Conservation (phyloP, 2,797 vertebrate species). For the Rhinogobio ventralis region DNA sequence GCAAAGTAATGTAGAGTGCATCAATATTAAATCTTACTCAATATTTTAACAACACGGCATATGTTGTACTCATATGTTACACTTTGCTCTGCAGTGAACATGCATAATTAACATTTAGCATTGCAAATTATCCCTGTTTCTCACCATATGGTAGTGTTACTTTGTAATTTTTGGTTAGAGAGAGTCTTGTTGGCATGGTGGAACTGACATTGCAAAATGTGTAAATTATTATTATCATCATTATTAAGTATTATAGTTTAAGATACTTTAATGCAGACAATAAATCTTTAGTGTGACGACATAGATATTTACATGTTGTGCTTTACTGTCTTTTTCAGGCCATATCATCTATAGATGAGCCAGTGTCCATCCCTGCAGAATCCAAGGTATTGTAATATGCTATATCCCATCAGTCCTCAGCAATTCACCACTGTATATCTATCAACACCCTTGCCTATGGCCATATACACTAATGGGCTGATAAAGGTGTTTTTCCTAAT, state of each 20-base stretch:
- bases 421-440: background rate
- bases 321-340: constrained; percentile 10
- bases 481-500: background rate
- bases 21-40: constrained; percentile 4
- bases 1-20: background rate
- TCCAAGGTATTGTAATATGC: constrained; percentile 24
- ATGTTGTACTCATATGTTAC: background rate
- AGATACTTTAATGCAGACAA: background rate
- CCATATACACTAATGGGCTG: background rate
- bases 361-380: constrained; percentile 6
- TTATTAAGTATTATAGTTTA: constrained; percentile 8
- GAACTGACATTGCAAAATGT: background rate
- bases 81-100: background rate
- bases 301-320: background rate
- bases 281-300: background rate
- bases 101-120: constrained; percentile 14
- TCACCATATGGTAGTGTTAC: background rate
- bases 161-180: background rate
- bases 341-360: constrained; percentile 20
- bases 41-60: constrained; percentile 22
- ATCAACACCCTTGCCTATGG: constrained; percentile 13
- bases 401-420: background rate
- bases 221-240: background rate
- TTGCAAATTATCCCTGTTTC: background rate
- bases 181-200: background rate